Evolutionary conservation across 2,113 vertebrate species (phyloP), one percentile per base, ranked within the genome.

Genomic region (Corythornis vintsioides): DNA sequence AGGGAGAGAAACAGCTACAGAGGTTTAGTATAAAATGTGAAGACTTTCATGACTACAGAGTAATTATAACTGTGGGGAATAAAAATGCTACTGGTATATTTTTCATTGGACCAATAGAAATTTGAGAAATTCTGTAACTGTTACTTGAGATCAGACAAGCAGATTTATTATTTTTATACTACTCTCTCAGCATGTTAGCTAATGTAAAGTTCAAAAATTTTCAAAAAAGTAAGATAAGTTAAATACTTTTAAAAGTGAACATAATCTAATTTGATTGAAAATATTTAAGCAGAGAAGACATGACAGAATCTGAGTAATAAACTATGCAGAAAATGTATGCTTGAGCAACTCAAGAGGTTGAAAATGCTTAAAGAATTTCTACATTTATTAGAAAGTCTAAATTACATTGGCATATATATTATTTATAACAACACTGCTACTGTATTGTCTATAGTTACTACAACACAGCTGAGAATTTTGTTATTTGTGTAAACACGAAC

Each of bases 401-500:
- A 87, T 92, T 90, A 56, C 38, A 7, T 53, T 89, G 83, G 20
- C 69, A 69, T 77, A 81, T 94, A 56, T 94, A 90, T 94, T 93
- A 95, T 95, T 93, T 95, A 96, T 73, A 93, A 95, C 85, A 93
- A 65, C 53, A 60, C n/a, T 87, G 42, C 50, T 89, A 69, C 77
- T 77, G 33, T 92, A 90, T 89, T 4, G 0, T 80, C 75, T 93
- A 77, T 65, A 75, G 42, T 89, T 79, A 45, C 82, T 92, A 83
- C 83, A 88, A 47, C 0, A 3, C 86, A 94, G 77, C 73, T 95
- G 93, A 97, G 53, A 69, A 88, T 96, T 96, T 95, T 96, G 73
- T 93, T 94, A 74, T 82, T 93, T 92, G 77, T 96, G 85, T 95
- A 96, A 96, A 96, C 92, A 93, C n/a, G 87, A 89, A 95, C 86